These are phyloP conservation scores for Erebia aethiops DNA, from an alignment of 2,888 invertebrate species.

Conservation along the genomic window DNA sequence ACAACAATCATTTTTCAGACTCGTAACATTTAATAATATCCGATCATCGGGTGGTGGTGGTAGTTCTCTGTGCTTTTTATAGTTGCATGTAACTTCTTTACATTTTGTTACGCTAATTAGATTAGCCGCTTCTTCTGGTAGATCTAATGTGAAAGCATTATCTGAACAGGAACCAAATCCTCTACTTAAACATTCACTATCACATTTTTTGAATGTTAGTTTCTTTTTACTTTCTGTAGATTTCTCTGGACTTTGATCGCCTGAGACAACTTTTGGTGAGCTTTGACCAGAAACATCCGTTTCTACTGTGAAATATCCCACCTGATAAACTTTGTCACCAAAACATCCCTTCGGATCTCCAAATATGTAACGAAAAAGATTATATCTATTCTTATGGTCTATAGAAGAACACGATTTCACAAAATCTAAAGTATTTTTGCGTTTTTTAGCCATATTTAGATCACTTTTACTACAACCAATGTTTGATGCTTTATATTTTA, in stretches of 20 bases:
- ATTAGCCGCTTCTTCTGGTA: constrained; percentile 50
- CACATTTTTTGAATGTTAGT: constrained; percentile 44
- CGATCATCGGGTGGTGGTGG: constrained; percentile 54
- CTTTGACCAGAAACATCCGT: constrained; percentile 44
- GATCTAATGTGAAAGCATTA: constrained; percentile 53
- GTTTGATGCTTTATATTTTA: not conserved
- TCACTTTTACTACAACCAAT: constrained; percentile 51
- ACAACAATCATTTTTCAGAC: constrained; percentile 53
- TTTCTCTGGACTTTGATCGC: constrained; percentile 43
- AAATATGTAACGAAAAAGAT: constrained; percentile 63
- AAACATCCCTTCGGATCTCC: constrained; percentile 49
- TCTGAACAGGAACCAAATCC: constrained; percentile 40
- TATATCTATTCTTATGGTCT: constrained; percentile 44
- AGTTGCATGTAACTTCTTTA: constrained; percentile 52
- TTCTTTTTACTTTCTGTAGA: constrained; percentile 29
- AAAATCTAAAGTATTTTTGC: constrained; percentile 43
- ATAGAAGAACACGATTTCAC: constrained; percentile 56
- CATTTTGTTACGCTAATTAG: constrained; percentile 58
- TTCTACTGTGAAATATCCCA: constrained; percentile 67
- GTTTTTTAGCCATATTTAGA: constrained; percentile 42
- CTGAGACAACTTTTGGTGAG: constrained; percentile 39
- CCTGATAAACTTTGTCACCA: constrained; percentile 60
- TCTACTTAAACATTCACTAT: constrained; percentile 45
- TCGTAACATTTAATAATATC: constrained; percentile 54
- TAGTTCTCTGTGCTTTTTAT: constrained; percentile 49